Evolutionary conservation across 2,888 invertebrate species (phyloP), one percentile per base, ranked within the genome.

Genomic region (Harpagoxenus sublaevis): DNA sequence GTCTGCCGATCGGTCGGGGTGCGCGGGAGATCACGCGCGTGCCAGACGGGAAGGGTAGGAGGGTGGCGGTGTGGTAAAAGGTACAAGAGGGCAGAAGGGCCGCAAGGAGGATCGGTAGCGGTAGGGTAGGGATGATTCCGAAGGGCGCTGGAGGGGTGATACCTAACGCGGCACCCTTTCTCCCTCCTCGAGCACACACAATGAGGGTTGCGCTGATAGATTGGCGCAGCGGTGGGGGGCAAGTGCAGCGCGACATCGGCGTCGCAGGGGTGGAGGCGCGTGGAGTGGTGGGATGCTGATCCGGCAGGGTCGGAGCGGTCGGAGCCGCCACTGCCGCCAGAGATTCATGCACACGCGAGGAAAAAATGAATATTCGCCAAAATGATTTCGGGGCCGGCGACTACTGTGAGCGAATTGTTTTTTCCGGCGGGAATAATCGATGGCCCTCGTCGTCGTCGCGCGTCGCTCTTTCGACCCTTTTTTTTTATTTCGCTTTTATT

Each of bases 1-100:
- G 92, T 93, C 92, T 93, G 93, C 93, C 92, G 92, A 94, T 93
- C 92, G 90, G 89, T 85, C 88, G 86, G 86, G 90, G 86, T 77
- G 83, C 53, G 77, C 66, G 66, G 39, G 68, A 78, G 77, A 78
- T 42, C 68, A 42, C 53, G 77, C 77, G 77, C 39, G 66, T 39
- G 55, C 53, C 66, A 68, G 78, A 55, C 68, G 68, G 42, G 39
- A 12, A 4, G 10, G 15, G 10, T 0, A 28, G 12, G 23, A 48
- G 35, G 15, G 31, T 1, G n/a, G 6, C n/a, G 15, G 5, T 9
- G 5, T 8, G 35, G n/a, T 10, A 53, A 45, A n/a, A 57, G 35
- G n/a, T 10, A 53, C 53, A n/a, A 57, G 65, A 62, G 85, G 86
- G 51, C 42, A 18, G n/a, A 75, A 77, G 63, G 51, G 63, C 55